Conservation (phyloP, 2,888 invertebrate species). For the Scaptomyza caliginosa region DNA sequence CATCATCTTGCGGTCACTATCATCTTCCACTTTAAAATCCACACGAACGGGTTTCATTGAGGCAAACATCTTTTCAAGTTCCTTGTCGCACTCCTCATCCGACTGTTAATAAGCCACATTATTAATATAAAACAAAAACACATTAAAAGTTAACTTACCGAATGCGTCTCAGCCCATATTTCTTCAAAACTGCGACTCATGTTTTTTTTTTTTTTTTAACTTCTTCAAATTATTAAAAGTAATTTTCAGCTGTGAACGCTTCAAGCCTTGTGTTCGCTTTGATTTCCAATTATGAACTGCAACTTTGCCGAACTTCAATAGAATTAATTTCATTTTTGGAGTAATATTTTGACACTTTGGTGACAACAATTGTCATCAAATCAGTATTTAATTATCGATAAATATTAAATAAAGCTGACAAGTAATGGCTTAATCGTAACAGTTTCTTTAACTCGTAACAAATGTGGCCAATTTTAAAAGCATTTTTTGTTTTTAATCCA, state of each 20-base stretch:
- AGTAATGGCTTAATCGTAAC: no score
- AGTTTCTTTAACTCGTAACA: no score
- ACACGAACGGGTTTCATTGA: constrained; percentile 40
- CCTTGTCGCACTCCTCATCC: not conserved
- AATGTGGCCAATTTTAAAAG: not conserved
- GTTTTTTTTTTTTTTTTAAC: not conserved
- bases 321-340: not conserved
- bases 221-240: not conserved
- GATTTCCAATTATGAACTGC: not conserved
- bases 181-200: constrained; percentile 40
- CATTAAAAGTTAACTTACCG: constrained; percentile 16
- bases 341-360: not conserved
- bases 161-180: constrained; percentile 14
- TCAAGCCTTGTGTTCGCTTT: not conserved
- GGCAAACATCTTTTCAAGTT: constrained; percentile 1
- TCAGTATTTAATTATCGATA: no score
- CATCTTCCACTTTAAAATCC: not conserved
- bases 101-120: not conserved
- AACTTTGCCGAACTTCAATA: not conserved
- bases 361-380: not conserved
- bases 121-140: not conserved
- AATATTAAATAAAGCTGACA: no score
- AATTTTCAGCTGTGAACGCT: not conserved
- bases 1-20: constrained; percentile 27
- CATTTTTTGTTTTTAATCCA: not conserved